A percentile compares a stretch with the other conserved stretches of the same genome.
Evolutionary conservation across 1,140 invertebrate species (phyloP).

Genomic region (Drosophila jambulina): DNA sequence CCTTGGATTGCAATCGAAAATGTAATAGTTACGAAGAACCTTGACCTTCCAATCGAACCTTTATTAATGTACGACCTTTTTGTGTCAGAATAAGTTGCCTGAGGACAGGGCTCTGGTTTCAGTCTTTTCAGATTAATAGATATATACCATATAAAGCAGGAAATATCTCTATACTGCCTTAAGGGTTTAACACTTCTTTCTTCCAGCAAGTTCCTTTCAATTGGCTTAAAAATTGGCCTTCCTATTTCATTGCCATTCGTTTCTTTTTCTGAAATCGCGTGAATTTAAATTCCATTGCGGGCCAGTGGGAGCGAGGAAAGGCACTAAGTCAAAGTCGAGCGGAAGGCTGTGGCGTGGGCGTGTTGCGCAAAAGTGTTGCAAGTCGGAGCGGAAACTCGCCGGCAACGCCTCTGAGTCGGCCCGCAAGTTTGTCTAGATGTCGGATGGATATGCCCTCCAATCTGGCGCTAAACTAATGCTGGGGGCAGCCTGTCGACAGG

Average conservation of each 20-base stretch:
- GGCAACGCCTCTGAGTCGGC: constrained; percentile 24
- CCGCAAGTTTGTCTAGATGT: constrained; percentile 42
- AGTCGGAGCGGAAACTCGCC: constrained; percentile 38
- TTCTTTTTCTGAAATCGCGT: constrained; percentile 2
- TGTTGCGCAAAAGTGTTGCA: constrained; percentile 46
- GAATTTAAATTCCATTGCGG: constrained; percentile 3
- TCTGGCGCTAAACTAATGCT: constrained; percentile 37
- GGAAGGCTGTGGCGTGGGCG: constrained; percentile 18
- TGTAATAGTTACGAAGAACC: background rate
- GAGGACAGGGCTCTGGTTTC: no score
- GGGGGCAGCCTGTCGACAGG: constrained; percentile 32
- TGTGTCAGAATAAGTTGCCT: background rate
- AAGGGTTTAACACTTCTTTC: background rate
- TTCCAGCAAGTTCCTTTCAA: background rate
- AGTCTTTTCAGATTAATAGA: background rate
- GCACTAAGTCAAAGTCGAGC: constrained; percentile 29
- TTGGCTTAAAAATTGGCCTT: background rate
- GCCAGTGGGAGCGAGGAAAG: background rate
- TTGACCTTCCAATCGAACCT: background rate
- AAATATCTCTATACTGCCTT: background rate
- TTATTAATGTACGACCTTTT: background rate
- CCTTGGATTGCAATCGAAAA: background rate
- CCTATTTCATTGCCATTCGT: no score
- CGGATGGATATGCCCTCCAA: constrained; percentile 31
- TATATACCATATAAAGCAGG: no score